These are phyloP conservation scores for Scaeva pyrastri DNA, from an alignment of 2,888 invertebrate species.

Conservation along the genomic window DNA sequence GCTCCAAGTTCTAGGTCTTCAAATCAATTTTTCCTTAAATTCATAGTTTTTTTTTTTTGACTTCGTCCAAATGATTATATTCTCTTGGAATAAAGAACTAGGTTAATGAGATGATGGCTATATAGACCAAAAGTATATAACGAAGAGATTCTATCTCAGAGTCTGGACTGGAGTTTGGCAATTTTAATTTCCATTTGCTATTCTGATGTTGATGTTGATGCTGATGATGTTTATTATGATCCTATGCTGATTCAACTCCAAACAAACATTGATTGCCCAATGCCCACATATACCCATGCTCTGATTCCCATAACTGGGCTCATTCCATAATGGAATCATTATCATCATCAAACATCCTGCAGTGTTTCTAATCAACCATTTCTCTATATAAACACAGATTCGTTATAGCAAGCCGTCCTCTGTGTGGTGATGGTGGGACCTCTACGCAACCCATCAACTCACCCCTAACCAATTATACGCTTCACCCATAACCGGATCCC, in stretches of 20 bases:
- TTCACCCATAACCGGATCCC: slow-evolving; percentile 61
- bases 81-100: background rate
- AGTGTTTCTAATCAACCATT: slow-evolving; percentile 43
- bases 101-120: slow-evolving; percentile 12
- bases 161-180: background rate
- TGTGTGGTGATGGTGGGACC: background rate
- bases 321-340: slow-evolving; percentile 19
- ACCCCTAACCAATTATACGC: slow-evolving; percentile 67
- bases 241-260: slow-evolving; percentile 16
- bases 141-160: slow-evolving; percentile 10
- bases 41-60: background rate
- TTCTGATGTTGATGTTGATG: slow-evolving; percentile 9
- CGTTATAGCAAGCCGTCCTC: no score
- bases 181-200: slow-evolving; percentile 30
- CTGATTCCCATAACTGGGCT: background rate
- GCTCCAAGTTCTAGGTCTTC: no score
- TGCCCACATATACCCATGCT: no score
- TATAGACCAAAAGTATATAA: background rate
- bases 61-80: no score
- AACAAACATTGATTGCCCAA: slow-evolving; percentile 15
- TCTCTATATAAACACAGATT: background rate
- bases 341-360: slow-evolving; percentile 28
- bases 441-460: background rate
- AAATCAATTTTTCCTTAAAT: background rate
- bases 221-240: background rate